phyloP scores from a whole-genome alignment of 2,888 invertebrate species.

The Drosophila borborema region DNA sequence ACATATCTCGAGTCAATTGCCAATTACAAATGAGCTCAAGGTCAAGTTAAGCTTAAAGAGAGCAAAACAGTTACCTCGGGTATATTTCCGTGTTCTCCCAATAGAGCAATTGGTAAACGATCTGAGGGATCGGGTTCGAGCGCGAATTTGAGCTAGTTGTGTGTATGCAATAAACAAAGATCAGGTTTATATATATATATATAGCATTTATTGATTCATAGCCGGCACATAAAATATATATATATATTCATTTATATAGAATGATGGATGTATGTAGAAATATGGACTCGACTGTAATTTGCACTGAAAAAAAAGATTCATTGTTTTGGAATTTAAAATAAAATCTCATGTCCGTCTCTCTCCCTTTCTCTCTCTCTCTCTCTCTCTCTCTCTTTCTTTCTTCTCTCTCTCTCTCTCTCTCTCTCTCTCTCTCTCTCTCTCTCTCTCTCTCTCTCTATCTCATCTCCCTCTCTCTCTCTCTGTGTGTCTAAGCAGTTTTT shows the following conservation, averaged over 20 bases:
- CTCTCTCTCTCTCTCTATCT: background rate
- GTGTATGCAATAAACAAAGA: background rate
- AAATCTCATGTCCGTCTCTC: background rate
- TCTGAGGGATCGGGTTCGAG: background rate
- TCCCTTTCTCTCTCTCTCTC: background rate
- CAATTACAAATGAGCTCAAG: background rate
- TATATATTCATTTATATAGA: background rate
- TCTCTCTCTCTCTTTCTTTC: background rate
- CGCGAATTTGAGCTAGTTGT: background rate
- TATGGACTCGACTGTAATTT: constrained; percentile 14
- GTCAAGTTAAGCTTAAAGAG: background rate
- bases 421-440: background rate
- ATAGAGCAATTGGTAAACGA: no score
- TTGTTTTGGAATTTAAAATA: constrained; percentile 35
- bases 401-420: background rate
- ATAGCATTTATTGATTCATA: constrained; percentile 23
- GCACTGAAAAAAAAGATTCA: constrained; percentile 13
- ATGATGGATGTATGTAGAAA: background rate
- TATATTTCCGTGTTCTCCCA: no score
- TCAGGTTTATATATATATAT: background rate
- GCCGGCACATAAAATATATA: constrained; percentile 48
- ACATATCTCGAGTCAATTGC: background rate
- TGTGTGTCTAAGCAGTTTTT: background rate
- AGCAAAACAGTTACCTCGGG: no score
- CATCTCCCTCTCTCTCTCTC: background rate